Conservation (phyloP, 2,888 invertebrate species). For the Chorisops tibialis region DNA sequence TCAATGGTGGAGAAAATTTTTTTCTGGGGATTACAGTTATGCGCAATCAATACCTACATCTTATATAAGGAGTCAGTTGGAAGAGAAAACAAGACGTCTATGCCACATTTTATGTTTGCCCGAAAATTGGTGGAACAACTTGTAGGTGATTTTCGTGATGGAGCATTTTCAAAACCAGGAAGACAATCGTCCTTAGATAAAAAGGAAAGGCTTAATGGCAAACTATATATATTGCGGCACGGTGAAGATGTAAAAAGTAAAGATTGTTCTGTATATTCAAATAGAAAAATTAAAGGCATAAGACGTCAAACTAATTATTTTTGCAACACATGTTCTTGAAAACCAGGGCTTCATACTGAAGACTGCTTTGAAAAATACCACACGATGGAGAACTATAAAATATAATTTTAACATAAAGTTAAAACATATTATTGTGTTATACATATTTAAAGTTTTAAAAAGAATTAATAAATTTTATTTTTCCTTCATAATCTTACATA, state of each 20-base stretch:
- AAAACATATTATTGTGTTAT: no score
- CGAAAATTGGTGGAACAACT: slow-evolving; percentile 17
- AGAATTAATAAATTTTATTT: no score
- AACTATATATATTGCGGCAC: no score
- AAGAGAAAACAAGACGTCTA: slow-evolving; percentile 6
- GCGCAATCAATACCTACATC: background rate
- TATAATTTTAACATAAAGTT: slow-evolving; percentile 8
- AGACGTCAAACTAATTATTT: no score
- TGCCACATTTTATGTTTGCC: slow-evolving; percentile 13
- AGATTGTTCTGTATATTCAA: slow-evolving; percentile 9
- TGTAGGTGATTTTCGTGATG: slow-evolving; percentile 22
- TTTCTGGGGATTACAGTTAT: slow-evolving; percentile 10
- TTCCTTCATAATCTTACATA: no score
- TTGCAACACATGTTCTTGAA: no score
- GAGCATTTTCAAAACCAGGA: slow-evolving; percentile 16
- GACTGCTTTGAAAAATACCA: background rate
- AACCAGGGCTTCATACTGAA: no score
- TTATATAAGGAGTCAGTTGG: slow-evolving; percentile 16
- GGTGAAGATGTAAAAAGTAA: slow-evolving; percentile 2
- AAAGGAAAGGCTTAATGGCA: no score
- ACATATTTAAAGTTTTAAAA: no score
- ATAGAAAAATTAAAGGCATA: slow-evolving; percentile 8
- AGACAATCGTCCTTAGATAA: slow-evolving; percentile 14
- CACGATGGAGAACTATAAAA: slow-evolving; percentile 4
- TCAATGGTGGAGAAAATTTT: slow-evolving; percentile 1